These are phyloP conservation scores for Microchrysa polita DNA, from an alignment of 2,888 invertebrate species.

Conservation along the genomic window DNA sequence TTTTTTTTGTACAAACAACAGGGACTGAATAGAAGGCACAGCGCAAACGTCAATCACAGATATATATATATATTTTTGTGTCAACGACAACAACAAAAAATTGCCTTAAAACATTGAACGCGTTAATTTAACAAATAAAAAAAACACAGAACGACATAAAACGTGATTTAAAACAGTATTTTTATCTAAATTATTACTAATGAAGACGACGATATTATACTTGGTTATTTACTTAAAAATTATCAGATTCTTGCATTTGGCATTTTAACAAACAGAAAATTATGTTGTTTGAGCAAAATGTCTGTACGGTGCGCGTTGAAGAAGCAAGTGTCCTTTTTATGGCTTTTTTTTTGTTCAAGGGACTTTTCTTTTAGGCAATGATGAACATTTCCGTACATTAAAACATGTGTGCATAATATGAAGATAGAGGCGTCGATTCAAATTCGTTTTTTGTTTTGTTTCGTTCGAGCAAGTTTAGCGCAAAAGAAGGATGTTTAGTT, in stretches of 20 bases:
- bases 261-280: constrained; percentile 28
- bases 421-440: background rate
- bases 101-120: background rate
- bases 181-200: constrained; percentile 26
- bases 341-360: background rate
- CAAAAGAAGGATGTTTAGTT: constrained; percentile 21
- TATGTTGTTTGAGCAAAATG: constrained; percentile 5
- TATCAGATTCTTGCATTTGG: constrained; percentile 22
- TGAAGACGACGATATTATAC: constrained; percentile 10
- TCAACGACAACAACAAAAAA: background rate
- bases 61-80: constrained; percentile 32
- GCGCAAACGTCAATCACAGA: constrained; percentile 49
- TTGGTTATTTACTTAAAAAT: constrained; percentile 19
- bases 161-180: constrained; percentile 29
- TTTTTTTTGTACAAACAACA: constrained; percentile 24
- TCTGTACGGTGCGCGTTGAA: background rate
- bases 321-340: background rate
- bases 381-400: background rate
- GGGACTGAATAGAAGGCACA: constrained; percentile 44
- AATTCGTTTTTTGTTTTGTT: constrained; percentile 39
- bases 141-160: background rate
- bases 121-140: constrained; percentile 14
- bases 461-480: constrained; percentile 9
- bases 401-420: background rate
- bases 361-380: too few relatives aligned